Percentiles rank a stretch among this genome's conserved stretches.
Conservation (phyloP, 2,888 invertebrate species). For the Seira ritae region DNA sequence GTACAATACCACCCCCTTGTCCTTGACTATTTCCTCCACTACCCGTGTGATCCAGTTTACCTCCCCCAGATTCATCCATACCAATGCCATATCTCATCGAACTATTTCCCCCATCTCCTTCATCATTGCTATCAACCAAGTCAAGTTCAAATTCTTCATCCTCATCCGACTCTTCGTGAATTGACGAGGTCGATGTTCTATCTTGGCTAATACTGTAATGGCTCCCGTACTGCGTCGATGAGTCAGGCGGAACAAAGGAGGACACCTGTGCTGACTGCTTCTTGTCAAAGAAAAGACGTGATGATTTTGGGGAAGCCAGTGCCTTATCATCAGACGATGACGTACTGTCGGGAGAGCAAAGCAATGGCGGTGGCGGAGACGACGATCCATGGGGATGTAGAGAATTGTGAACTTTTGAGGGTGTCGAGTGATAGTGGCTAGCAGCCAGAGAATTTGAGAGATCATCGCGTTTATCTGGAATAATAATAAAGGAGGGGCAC, state of each 20-base stretch:
- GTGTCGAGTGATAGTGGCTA: neutral
- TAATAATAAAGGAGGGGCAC: too few relatives aligned
- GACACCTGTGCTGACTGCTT: slow-evolving; percentile 36
- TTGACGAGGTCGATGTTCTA: slow-evolving; percentile 43
- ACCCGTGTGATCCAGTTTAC: slow-evolving; percentile 37
- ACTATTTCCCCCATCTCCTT: slow-evolving; percentile 64
- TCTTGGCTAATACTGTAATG: slow-evolving; percentile 50
- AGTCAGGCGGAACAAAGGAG: slow-evolving; percentile 51
- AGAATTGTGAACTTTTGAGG: neutral
- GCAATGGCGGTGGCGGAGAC: slow-evolving; percentile 58
- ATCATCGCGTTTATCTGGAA: slow-evolving; percentile 13
- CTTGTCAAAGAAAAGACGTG: slow-evolving; percentile 47
- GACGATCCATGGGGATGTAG: slow-evolving; percentile 33
- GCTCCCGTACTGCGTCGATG: slow-evolving; percentile 40
- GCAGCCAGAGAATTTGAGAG: neutral
- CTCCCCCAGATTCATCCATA: slow-evolving; percentile 19
- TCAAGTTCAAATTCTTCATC: slow-evolving; percentile 75
- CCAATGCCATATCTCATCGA: slow-evolving; percentile 30
- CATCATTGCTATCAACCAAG: slow-evolving; percentile 75
- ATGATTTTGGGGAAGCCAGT: slow-evolving; percentile 28
- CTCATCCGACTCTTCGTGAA: slow-evolving; percentile 78
- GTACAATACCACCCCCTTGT: slow-evolving; percentile 25
- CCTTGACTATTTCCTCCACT: slow-evolving; percentile 22
- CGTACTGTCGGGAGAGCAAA: slow-evolving; percentile 71
- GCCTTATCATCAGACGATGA: slow-evolving; percentile 70